Base-by-base conservation (phyloP, 2,888 invertebrate species). In the Microctonus brassicae region DNA sequence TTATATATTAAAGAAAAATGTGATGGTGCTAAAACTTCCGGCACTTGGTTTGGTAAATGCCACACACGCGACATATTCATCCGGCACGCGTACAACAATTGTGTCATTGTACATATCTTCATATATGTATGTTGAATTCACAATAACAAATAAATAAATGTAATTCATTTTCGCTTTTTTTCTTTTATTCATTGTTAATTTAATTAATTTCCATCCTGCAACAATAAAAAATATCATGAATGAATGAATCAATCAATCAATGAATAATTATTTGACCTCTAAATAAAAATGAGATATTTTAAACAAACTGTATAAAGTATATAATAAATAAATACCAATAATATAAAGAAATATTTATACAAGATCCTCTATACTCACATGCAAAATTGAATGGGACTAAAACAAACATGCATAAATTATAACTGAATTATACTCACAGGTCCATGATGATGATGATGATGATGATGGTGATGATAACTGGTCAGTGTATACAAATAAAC, bases 371-470 rank as follows among this genome's bases (percentile, higher is more conserved):
- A 26, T 26, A 22, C 9, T 24, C 34, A 17, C 33, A 58, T 2
- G 17, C 17, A 34, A 20, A 58, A 55, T 65, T 34, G n/a, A 57
- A 57, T 29, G n/a, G 75, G 62, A 73, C 75, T 77, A 80, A 82
- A 81, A 78, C 74, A 83, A 85, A 83, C 82, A 83, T 73, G 82
- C 79, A 80, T 82, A 81, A 73, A 83, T 84, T 83, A 29, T 29
- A 78, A 63, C 73, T 73, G 70, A 26, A 70, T 60, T 60, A n/a
- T n/a, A n/a, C n/a, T n/a, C n/a, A n/a, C n/a, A n/a, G n/a, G n/a
- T n/a, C n/a, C n/a, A n/a, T n/a, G n/a, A n/a, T n/a, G n/a, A n/a
- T n/a, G n/a, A n/a, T n/a, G n/a, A n/a, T n/a, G n/a, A n/a, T n/a
- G n/a, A n/a, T n/a, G n/a, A n/a, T n/a, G n/a, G n/a, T n/a, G n/a